phyloP scores from a whole-genome alignment of 2,797 vertebrate genomes.

The Onychomys torridus region DNA sequence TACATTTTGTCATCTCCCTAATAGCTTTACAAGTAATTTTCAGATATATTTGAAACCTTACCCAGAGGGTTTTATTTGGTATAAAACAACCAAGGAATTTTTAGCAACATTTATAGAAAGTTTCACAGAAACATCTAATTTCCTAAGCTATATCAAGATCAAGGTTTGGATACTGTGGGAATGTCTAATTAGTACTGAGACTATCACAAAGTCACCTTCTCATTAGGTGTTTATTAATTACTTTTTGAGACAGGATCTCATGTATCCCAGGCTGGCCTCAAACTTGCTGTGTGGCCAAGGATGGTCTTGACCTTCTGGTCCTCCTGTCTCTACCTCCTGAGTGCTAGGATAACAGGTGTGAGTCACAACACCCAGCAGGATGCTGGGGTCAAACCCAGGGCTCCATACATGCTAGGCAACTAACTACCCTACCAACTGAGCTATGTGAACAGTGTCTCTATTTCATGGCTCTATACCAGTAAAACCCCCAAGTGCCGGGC shows the following conservation, averaged over 20 bases:
- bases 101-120: conserved; percentile 39
- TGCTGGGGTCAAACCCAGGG: not conserved
- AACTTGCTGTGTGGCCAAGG: not conserved
- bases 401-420: not conserved
- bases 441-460: not conserved
- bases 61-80: conserved; percentile 57
- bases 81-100: conserved; percentile 61
- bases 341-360: not conserved
- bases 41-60: conserved; percentile 60
- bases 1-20: conserved; percentile 67
- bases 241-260: not conserved
- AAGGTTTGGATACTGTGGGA: not conserved
- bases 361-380: not conserved
- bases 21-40: conserved; percentile 70
- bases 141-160: conserved; percentile 27
- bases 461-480: not conserved
- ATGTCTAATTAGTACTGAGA: not conserved
- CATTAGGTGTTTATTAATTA: not conserved
- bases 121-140: conserved; percentile 25
- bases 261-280: not conserved
- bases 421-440: not conserved
- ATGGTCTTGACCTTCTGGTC: not conserved
- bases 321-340: not conserved
- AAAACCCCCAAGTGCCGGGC: not conserved
- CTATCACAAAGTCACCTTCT: not conserved